Conservation (phyloP, 2,888 invertebrate genomes). For the Salpingus planirostris region DNA sequence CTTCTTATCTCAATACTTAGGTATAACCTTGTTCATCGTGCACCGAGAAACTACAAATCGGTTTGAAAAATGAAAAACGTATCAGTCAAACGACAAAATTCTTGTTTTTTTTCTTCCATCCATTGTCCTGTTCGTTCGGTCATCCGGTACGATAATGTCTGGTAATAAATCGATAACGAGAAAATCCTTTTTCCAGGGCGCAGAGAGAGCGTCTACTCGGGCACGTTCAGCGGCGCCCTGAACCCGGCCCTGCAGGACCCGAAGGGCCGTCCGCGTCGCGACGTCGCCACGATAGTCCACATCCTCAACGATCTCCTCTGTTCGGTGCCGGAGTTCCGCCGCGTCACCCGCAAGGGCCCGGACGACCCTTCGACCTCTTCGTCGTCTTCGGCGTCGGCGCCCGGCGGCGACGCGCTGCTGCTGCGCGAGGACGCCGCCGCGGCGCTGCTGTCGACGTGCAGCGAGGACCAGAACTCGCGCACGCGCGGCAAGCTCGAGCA, state of each 20-base stretch:
- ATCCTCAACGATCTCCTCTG: constrained; percentile 90
- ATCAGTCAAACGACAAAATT: no score
- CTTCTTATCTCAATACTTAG: no score
- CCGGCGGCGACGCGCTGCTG: constrained; percentile 33
- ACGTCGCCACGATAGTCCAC: constrained; percentile 92
- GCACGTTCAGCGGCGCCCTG: constrained; percentile 90
- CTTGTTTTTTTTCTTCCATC: no score
- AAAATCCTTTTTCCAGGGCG: constrained; percentile 69
- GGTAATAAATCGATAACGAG: no score
- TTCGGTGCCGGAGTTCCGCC: constrained; percentile 56
- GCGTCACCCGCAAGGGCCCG: constrained; percentile 32
- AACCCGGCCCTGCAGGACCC: constrained; percentile 90
- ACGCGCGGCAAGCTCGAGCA: constrained; percentile 73
- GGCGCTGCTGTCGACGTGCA: constrained; percentile 22
- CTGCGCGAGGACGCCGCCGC: constrained; percentile 31
- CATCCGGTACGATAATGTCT: no score
- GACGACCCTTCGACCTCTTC: no score
- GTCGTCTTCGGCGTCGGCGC: constrained; percentile 38
- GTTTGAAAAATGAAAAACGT: no score
- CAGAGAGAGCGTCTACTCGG: constrained; percentile 91
- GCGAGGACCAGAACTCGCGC: constrained; percentile 40
- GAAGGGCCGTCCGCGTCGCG: constrained; percentile 83
- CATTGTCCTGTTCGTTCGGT: no score
- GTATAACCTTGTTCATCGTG: no score
- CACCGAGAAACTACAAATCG: no score